Evolutionary conservation across 2,888 invertebrate species (phyloP), one percentile per base, ranked within the genome.

Genomic region (Lepeophtheirus nordmannii): DNA sequence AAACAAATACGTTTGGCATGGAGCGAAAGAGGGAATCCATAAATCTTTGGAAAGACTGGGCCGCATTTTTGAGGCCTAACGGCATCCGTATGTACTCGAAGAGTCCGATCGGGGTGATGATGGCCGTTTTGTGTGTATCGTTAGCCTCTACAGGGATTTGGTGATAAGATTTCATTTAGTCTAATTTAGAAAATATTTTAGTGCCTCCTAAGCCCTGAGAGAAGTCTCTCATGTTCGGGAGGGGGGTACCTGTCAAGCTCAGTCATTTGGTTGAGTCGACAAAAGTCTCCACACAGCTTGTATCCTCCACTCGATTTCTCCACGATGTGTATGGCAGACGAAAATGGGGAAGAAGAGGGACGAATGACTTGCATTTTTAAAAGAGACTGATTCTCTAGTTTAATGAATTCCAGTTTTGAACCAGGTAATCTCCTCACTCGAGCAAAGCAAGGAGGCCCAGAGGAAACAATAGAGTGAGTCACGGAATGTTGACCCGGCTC

Each of bases 1-100:
- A 76, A 0, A 69, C 62, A 65, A 71, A 71, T 53, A 68, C 69
- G 66, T 75, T 73, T 30, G 73, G 73, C 0, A 74, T 62, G 12
- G 71, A 71, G 57, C 66, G 38, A 10, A 67, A 37, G 14, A 70
- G 61, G 12, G 53, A 38, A 40, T 76, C 73, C 14, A 76, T 73
- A 30, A 30, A 30, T 5, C 74, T 70, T 66, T 75, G 73, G 69
- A 76, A 76, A 0, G 75, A 74, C 68, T 76, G 30, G 1, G 73
- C 73, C 0, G 76, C 74, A 67, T 77, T 76, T 1, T 74, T 59
- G 0, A 77, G 70, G 0, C 76, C 75, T 30, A 75, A 76, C 37
- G 70, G 62, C 73, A 74, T 75, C 1, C 64, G 66, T 0, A 70
- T 64, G 64, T 73, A 75, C 66, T 76, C 73, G 64, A 72, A 75